Evolutionary conservation across 2,888 invertebrate genomes (phyloP).

Genomic region (Bursaphelenchus okinawaensis): DNA sequence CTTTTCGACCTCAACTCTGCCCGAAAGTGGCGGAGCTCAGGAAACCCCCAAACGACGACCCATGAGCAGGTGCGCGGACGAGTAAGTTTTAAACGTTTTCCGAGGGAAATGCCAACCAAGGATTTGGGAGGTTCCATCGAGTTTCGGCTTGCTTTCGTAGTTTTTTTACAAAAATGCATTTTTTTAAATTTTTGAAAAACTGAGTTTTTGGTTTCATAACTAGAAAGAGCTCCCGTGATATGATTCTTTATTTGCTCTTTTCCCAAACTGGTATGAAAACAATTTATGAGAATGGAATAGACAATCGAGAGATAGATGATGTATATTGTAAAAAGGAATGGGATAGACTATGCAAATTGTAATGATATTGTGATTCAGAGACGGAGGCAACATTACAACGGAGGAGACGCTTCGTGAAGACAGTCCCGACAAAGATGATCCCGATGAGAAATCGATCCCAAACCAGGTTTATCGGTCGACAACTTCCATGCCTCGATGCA

Average conservation of each 20-base stretch:
- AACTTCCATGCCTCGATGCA: background rate
- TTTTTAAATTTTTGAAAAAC: too few species aligned
- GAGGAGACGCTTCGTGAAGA: background rate
- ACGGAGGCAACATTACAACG: background rate
- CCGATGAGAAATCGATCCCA: background rate
- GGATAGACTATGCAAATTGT: too few species aligned
- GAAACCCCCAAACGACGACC: background rate
- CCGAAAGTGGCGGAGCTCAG: background rate
- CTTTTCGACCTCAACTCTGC: slow-evolving; percentile 5
- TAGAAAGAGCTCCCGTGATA: too few species aligned
- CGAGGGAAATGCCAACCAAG: background rate
- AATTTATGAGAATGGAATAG: too few species aligned
- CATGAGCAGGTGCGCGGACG: background rate
- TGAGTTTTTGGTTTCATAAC: too few species aligned
- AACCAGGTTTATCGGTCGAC: background rate
- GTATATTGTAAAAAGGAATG: too few species aligned
- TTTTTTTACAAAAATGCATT: too few species aligned
- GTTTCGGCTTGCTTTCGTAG: too few species aligned
- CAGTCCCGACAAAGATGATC: background rate
- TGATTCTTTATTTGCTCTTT: too few species aligned
- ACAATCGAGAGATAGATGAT: too few species aligned
- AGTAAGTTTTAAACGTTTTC: background rate
- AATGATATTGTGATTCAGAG: background rate
- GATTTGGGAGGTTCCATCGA: too few species aligned
- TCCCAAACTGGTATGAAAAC: too few species aligned